Percentiles rank a stretch among this genome's conserved stretches.
Evolutionary conservation across 2,797 vertebrate species (phyloP).

Genomic region (Nannoperca obscura): DNA sequence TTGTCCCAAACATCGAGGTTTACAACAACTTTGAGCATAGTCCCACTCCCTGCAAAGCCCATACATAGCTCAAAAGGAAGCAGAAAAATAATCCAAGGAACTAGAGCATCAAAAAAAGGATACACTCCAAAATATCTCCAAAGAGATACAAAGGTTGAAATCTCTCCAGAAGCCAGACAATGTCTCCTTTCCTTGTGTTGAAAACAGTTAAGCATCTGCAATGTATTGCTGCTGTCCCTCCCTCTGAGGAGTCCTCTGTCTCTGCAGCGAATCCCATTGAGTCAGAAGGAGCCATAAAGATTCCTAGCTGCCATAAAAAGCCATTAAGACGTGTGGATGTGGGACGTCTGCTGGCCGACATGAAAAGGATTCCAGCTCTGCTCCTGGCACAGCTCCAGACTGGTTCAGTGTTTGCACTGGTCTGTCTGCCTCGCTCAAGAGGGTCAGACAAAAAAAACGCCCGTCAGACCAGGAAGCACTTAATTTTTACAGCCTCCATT

Average conservation of each 20-base stretch:
- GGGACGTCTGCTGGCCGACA: constrained; percentile 76
- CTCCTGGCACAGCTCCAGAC: constrained; percentile 68
- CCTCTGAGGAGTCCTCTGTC: constrained; percentile 61
- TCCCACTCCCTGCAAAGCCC: constrained; percentile 12
- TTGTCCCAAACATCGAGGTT: constrained; percentile 26
- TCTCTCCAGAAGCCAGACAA: constrained; percentile 13
- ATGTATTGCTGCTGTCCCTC: constrained; percentile 48
- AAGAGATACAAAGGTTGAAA: constrained; percentile 33
- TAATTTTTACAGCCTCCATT: constrained; percentile 74
- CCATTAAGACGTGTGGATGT: constrained; percentile 79
- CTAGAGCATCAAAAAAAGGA: constrained; percentile 16
- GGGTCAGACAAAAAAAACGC: constrained; percentile 62
- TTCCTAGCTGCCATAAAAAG: constrained; percentile 85
- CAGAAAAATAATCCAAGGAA: constrained; percentile 13
- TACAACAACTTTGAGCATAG: constrained; percentile 11
- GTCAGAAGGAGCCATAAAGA: constrained; percentile 84
- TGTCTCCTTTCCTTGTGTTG: constrained; percentile 26
- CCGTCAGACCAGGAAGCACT: constrained; percentile 81
- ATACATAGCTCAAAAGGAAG: constrained; percentile 23
- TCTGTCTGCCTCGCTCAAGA: constrained; percentile 63
- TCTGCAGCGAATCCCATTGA: constrained; percentile 77
- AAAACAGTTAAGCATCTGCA: constrained; percentile 51
- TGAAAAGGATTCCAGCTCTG: constrained; percentile 84
- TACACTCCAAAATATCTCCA: constrained; percentile 33
- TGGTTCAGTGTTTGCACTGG: constrained; percentile 68